Evolutionary conservation across 2,113 vertebrate genomes (phyloP).

Genomic region (Coturnix japonica): DNA sequence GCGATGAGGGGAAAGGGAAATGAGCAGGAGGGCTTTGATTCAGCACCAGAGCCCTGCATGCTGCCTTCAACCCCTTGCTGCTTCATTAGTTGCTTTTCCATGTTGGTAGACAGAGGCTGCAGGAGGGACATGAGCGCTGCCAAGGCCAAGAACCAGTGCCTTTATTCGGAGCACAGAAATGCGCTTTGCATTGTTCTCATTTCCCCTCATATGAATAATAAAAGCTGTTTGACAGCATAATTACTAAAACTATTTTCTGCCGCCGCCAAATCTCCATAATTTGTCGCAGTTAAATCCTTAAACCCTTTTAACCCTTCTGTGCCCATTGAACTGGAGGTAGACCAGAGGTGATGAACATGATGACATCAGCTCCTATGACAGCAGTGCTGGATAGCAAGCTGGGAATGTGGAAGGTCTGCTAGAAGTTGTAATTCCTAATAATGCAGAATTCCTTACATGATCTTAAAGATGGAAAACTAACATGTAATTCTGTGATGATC

Average conservation of each 20-base stretch:
- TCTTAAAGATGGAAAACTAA: neutral
- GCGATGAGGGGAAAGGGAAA: conserved; percentile 8
- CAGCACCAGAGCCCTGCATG: neutral
- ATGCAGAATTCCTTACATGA: neutral
- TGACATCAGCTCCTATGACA: neutral
- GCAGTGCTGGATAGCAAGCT: neutral
- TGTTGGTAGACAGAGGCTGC: neutral
- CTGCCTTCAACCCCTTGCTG: conserved; percentile 1
- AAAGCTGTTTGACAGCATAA: neutral
- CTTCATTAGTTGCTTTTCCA: conserved; percentile 4
- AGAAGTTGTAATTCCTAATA: neutral
- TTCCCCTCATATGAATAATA: conserved; percentile 23
- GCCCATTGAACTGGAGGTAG: neutral
- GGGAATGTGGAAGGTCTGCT: neutral
- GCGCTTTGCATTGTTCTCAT: neutral
- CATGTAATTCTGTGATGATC: neutral
- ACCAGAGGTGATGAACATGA: neutral
- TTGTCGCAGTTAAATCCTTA: neutral
- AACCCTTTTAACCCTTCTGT: neutral
- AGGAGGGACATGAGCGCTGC: neutral
- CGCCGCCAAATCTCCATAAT: neutral
- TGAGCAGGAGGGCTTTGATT: neutral
- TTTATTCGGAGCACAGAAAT: neutral
- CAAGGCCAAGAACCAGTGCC: neutral
- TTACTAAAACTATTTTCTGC: neutral